Conservation (phyloP, 2,113 vertebrate genomes). For the Dromiciops gliroides region DNA sequence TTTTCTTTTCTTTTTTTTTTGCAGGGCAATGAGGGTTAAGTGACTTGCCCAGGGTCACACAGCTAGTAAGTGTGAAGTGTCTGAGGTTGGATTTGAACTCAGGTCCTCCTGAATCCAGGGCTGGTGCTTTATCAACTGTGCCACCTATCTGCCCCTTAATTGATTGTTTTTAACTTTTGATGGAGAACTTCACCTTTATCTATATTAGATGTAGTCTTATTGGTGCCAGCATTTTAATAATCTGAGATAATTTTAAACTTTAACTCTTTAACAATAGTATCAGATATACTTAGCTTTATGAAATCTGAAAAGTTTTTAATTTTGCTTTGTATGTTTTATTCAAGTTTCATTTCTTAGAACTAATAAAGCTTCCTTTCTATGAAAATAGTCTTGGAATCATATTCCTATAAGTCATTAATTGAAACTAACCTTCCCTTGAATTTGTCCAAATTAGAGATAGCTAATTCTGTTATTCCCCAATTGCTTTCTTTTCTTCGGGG, state of each 20-base stretch:
- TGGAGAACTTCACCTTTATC: not conserved
- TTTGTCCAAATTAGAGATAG: not conserved
- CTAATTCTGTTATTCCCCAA: constrained; percentile 5
- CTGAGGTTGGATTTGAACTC: too few relatives aligned
- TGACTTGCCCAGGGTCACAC: too few relatives aligned
- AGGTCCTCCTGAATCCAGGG: too few relatives aligned
- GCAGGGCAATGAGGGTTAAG: too few relatives aligned
- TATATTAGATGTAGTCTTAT: not conserved
- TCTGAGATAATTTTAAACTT: not conserved
- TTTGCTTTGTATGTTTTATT: not conserved
- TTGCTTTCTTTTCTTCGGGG: not conserved
- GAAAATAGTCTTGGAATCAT: constrained; percentile 36
- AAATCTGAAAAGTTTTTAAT: constrained; percentile 12
- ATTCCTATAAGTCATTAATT: not conserved
- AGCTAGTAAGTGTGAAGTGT: too few relatives aligned
- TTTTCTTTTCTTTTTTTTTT: too few relatives aligned
- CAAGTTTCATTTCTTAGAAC: constrained; percentile 22
- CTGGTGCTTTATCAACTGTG: too few relatives aligned
- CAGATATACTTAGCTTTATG: not conserved
- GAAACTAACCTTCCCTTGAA: constrained; percentile 24
- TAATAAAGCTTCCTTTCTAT: not conserved
- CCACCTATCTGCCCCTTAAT: too few relatives aligned
- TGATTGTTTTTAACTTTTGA: constrained; percentile 11
- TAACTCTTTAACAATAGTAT: not conserved
- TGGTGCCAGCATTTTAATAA: not conserved